Percentiles rank a stretch among this genome's conserved stretches.
phyloP scores from a whole-genome alignment of 2,113 vertebrate species.

The Petroica traversi region DNA sequence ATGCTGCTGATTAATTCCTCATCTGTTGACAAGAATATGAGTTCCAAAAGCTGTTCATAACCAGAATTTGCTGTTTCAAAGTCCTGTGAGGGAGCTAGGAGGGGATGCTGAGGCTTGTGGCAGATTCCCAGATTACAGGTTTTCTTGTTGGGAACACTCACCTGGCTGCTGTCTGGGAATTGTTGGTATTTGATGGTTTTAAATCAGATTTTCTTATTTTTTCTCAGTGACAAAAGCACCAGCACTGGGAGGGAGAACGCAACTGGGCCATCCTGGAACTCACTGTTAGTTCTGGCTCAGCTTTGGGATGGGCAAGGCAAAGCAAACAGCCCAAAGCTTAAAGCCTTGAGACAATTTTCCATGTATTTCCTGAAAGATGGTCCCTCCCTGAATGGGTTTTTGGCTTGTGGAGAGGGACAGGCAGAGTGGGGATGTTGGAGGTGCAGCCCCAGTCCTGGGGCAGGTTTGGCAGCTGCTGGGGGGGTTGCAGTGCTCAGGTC shows the following conservation, averaged over 20 bases:
- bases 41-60: neutral
- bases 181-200: neutral
- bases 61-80: neutral
- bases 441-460: fast-evolving
- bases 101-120: fast-evolving
- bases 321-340: neutral
- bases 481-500: neutral
- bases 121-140: neutral
- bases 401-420: neutral
- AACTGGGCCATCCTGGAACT: fast-evolving
- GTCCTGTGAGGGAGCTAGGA: neutral
- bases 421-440: neutral
- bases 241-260: neutral
- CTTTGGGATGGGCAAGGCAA: neutral
- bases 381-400: neutral
- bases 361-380: neutral
- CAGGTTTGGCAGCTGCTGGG: neutral
- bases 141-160: neutral
- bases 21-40: neutral
- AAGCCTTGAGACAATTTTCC: neutral
- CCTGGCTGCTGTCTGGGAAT: neutral
- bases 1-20: conserved; percentile 5
- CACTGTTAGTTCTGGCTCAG: fast-evolving
- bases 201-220: neutral
- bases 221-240: neutral